These are phyloP conservation scores for Apocheima hispidaria DNA, from an alignment of 2,888 invertebrate species.

Conservation along the genomic window DNA sequence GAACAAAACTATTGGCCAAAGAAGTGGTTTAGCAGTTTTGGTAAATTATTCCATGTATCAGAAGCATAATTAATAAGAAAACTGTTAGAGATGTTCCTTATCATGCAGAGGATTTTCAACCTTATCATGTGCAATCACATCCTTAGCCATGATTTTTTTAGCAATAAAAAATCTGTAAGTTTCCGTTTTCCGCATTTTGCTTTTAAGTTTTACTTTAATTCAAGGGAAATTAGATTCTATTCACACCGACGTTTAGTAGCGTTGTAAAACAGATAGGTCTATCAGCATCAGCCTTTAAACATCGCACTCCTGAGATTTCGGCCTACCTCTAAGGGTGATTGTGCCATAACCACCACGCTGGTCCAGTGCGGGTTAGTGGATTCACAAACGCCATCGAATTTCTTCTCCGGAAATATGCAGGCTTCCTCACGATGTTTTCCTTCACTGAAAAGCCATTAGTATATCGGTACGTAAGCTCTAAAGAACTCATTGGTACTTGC, in stretches of 20 bases:
- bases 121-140: neutral
- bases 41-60: neutral
- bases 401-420: too few relatives aligned
- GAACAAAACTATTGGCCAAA: neutral
- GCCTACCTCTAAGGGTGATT: too few relatives aligned
- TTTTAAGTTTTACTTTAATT: neutral
- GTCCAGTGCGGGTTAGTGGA: too few relatives aligned
- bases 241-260: neutral
- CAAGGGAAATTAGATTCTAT: neutral
- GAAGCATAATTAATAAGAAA: neutral
- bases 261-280: too few relatives aligned
- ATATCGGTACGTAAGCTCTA: too few relatives aligned
- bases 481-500: too few relatives aligned
- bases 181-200: slow-evolving; percentile 6
- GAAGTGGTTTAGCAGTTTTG: neutral
- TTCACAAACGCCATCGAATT: too few relatives aligned
- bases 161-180: neutral
- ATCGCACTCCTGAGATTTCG: too few relatives aligned
- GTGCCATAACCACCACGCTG: too few relatives aligned
- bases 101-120: neutral
- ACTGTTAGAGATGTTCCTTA: neutral
- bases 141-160: neutral
- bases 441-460: too few relatives aligned
- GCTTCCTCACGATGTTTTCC: too few relatives aligned
- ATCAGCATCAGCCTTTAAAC: too few relatives aligned